A percentile compares a stretch with the other conserved stretches of the same genome.
Evolutionary conservation across 2,797 vertebrate species (phyloP).

Genomic region (Sebastes minor): DNA sequence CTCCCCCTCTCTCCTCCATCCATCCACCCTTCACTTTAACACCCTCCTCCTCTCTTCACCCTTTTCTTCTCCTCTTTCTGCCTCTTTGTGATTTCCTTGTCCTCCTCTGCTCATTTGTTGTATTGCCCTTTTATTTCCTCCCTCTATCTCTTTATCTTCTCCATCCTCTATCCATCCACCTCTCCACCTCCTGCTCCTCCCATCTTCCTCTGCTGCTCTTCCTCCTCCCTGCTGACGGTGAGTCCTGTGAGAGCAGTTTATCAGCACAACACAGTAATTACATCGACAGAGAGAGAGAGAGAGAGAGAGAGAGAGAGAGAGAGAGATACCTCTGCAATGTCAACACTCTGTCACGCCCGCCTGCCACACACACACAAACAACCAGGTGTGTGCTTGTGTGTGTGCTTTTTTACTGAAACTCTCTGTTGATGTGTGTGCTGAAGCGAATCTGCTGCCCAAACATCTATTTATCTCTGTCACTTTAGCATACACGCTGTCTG

Average conservation of each 20-base stretch:
- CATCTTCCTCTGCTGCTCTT: not conserved
- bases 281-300: not conserved
- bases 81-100: not conserved
- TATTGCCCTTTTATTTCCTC: not conserved
- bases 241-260: slow-evolving; percentile 55
- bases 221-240: not conserved
- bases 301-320: not conserved
- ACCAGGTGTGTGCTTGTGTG: not conserved
- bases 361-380: not conserved
- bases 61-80: not conserved
- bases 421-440: slow-evolving; percentile 13
- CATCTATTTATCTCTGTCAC: slow-evolving; percentile 38
- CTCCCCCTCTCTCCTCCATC: not conserved
- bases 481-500: not conserved
- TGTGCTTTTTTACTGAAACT: not conserved
- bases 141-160: not conserved
- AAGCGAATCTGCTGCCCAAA: slow-evolving; percentile 24
- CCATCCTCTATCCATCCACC: not conserved
- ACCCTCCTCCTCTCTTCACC: not conserved
- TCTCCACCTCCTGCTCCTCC: not conserved
- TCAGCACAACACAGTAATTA: slow-evolving; percentile 59
- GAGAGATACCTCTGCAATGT: slow-evolving; percentile 17
- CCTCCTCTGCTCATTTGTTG: not conserved
- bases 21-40: too few relatives aligned
- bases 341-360: slow-evolving; percentile 10